These are phyloP conservation scores for Volucella inflata DNA, from an alignment of 2,888 invertebrate species.

Conservation along the genomic window DNA sequence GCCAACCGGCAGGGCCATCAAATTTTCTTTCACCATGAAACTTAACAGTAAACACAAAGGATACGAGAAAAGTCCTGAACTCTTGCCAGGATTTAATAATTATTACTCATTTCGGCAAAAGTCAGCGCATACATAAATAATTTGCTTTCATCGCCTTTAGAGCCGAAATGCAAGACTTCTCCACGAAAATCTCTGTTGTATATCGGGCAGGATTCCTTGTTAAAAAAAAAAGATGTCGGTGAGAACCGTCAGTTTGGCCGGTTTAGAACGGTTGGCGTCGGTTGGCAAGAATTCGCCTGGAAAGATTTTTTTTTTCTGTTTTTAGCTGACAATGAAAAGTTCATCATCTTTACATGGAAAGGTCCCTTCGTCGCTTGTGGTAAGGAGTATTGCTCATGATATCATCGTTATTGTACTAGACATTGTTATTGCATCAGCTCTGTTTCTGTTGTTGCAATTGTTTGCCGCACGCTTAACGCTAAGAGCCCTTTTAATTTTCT, in stretches of 20 bases:
- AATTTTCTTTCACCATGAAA: constrained; percentile 11
- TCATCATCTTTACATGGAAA: constrained; percentile 47
- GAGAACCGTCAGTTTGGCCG: constrained; percentile 8
- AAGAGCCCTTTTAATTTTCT: constrained; percentile 55
- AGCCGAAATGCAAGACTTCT: not conserved
- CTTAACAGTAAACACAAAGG: constrained; percentile 10
- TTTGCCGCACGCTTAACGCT: constrained; percentile 7
- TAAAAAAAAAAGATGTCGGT: constrained; percentile 43
- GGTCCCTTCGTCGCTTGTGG: constrained; percentile 1
- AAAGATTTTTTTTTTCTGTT: not conserved
- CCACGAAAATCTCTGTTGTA: constrained; percentile 7
- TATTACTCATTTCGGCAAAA: constrained; percentile 62
- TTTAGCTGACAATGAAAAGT: constrained; percentile 29
- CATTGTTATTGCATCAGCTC: constrained; percentile 19
- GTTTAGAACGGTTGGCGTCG: not conserved
- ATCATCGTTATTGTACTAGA: constrained; percentile 35
- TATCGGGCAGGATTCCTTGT: constrained; percentile 27
- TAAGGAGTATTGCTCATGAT: constrained; percentile 20
- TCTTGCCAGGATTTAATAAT: constrained; percentile 58
- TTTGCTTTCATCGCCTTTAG: constrained; percentile 40
- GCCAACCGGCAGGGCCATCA: constrained; percentile 10
- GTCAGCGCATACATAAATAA: constrained; percentile 63
- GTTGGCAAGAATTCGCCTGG: constrained; percentile 5
- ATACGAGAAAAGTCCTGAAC: constrained; percentile 36
- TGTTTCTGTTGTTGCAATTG: constrained; percentile 25